phyloP scores from a whole-genome alignment of 2,797 vertebrate genomes.

The Arremon brunneinucha region DNA sequence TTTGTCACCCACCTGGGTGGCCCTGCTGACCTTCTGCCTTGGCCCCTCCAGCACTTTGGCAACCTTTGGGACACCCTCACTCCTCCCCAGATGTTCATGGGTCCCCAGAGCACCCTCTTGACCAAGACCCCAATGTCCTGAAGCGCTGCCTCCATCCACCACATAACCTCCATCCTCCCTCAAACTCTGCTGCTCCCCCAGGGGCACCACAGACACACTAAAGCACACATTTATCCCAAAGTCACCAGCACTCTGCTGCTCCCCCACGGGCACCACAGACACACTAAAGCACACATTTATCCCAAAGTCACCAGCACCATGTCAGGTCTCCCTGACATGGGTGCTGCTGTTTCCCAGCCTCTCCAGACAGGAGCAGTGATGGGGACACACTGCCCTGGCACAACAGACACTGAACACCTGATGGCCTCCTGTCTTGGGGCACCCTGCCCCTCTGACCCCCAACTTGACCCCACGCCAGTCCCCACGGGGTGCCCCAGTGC shows the following conservation, averaged over 20 bases:
- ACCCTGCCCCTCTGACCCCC: background rate
- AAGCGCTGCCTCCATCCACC: background rate
- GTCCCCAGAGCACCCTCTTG: background rate
- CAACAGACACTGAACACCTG: background rate
- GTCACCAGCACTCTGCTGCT: no score
- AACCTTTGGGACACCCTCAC: background rate
- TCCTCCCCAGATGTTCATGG: background rate
- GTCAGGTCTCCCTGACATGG: no score
- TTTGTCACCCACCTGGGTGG: background rate
- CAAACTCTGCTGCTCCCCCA: background rate
- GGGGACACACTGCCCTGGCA: rapidly evolving
- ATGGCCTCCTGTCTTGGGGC: background rate
- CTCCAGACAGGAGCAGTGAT: rapidly evolving
- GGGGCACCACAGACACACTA: rapidly evolving
- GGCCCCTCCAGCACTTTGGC: background rate
- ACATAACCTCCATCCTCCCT: background rate
- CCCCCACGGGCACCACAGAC: no score
- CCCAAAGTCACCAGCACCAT: background rate
- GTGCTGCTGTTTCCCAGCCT: background rate
- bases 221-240: background rate
- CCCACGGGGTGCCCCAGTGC: rapidly evolving
- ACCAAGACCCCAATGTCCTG: background rate
- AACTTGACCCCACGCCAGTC: background rate
- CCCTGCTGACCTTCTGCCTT: background rate
- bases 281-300: rapidly evolving